Evolutionary conservation across 2,888 invertebrate genomes (phyloP).

Genomic region (Petrolisthes cinctipes): DNA sequence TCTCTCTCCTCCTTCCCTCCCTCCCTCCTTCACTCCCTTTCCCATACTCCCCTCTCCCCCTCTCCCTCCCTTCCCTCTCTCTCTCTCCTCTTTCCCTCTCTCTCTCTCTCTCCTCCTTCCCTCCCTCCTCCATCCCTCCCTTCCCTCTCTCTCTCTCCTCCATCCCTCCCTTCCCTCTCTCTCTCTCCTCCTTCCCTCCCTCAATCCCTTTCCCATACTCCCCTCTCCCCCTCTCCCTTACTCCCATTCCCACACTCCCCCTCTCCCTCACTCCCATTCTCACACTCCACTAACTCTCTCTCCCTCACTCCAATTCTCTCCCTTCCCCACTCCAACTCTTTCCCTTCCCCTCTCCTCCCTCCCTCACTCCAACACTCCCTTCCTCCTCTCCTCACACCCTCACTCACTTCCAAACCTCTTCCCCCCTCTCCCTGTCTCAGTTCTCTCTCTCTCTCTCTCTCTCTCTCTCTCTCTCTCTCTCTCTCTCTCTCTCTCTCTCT

Average conservation of each 20-base stretch:
- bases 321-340: background rate
- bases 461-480: background rate
- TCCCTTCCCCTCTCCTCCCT: background rate
- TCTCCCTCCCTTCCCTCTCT: too few species aligned
- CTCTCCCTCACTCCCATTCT: background rate
- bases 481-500: too few species aligned
- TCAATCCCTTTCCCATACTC: background rate
- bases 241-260: background rate
- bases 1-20: background rate
- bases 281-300: background rate
- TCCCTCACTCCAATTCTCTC: background rate
- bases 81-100: background rate
- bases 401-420: background rate
- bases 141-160: background rate
- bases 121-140: background rate
- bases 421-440: background rate
- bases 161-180: background rate
- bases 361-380: background rate
- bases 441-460: background rate
- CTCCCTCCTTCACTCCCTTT: too few species aligned
- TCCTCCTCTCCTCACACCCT: background rate
- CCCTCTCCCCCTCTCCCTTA: background rate
- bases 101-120: background rate
- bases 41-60: too few species aligned
- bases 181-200: background rate